Conservation (phyloP, 2,888 invertebrate genomes). For the Physocephala rufipes region DNA sequence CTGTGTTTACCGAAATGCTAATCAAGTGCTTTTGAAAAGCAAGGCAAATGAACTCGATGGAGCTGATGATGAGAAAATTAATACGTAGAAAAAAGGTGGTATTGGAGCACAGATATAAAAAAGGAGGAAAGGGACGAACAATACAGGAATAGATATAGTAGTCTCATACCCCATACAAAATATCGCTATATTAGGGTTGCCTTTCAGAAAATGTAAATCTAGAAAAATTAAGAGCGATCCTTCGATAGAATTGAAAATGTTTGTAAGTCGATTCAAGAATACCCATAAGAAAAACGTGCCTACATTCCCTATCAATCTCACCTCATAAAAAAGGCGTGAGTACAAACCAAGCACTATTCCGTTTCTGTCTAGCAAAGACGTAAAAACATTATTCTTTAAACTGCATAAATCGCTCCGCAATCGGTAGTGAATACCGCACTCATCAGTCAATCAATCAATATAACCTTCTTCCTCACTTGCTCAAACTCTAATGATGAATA, state of each 20-base stretch:
- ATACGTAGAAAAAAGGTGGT: background rate
- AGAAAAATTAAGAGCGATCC: background rate
- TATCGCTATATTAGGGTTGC: background rate
- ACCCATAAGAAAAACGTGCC: too few relatives aligned
- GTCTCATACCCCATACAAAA: background rate
- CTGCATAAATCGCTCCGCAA: constrained; percentile 19
- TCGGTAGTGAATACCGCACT: constrained; percentile 1
- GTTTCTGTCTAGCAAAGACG: background rate
- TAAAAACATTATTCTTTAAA: background rate
- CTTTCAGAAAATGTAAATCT: too few relatives aligned
- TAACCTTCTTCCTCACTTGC: constrained; percentile 21
- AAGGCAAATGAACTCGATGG: constrained; percentile 6
- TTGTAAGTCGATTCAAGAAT: constrained; percentile 9
- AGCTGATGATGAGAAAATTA: background rate
- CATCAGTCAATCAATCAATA: background rate
- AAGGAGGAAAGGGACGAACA: background rate
- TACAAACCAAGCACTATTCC: too few relatives aligned
- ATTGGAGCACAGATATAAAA: too few relatives aligned
- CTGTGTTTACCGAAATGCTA: constrained; percentile 19
- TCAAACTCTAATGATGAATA: constrained; percentile 48
- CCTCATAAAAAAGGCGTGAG: too few relatives aligned
- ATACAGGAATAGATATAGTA: background rate
- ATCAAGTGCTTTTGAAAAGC: background rate
- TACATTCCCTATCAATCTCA: too few relatives aligned
- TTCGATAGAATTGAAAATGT: constrained; percentile 31